Conservation (phyloP, 2,797 vertebrate species). For the Poecilia picta region DNA sequence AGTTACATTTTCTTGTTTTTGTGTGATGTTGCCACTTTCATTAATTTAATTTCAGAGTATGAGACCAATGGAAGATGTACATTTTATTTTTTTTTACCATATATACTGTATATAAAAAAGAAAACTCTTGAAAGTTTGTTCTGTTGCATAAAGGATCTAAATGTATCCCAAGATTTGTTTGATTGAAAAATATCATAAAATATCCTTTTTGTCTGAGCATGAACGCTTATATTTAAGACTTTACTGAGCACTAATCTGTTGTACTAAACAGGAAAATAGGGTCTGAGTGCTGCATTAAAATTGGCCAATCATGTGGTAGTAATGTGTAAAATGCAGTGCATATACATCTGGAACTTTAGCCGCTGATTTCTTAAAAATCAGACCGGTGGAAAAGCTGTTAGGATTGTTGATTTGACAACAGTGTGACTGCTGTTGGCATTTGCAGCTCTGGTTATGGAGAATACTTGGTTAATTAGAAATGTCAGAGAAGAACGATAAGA, state of each 20-base stretch:
- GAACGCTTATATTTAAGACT: neutral
- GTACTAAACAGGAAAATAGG: neutral
- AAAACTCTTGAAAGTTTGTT: neutral
- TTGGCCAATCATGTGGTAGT: neutral
- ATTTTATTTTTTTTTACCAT: neutral
- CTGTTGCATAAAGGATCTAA: neutral
- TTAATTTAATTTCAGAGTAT: neutral
- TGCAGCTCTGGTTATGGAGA: conserved; percentile 7
- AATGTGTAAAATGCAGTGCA: neutral
- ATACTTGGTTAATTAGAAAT: neutral
- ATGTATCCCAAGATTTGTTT: neutral
- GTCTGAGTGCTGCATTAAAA: neutral
- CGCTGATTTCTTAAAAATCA: neutral
- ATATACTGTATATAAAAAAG: neutral
- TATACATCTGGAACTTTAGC: neutral
- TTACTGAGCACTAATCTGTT: neutral
- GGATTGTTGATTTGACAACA: neutral
- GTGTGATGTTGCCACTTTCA: neutral
- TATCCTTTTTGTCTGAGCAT: neutral
- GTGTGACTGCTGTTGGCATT: neutral
- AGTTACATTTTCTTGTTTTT: neutral
- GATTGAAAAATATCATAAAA: neutral
- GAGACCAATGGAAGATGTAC: neutral
- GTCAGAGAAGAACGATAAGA: conserved; percentile 3
- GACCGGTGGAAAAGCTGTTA: neutral